Evolutionary conservation across 2,888 invertebrate genomes (phyloP), one percentile per base, ranked within the genome.

Genomic region (Ectobius pallidus): DNA sequence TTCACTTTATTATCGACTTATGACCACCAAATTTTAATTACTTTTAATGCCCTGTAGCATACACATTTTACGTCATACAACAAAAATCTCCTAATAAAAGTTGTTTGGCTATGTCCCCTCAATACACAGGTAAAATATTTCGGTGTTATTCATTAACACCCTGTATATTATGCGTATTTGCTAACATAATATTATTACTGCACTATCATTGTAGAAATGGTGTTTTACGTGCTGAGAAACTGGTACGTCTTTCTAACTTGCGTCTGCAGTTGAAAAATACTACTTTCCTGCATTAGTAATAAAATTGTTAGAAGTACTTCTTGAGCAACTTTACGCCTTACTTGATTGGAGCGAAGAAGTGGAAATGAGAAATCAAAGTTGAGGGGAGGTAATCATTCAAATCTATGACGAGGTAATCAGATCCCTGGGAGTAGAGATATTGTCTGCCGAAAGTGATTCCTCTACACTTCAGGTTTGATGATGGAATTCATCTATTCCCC

Each of bases 341-440:
- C 25, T 1, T 52, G 18, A 52, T 6, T 52, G 25, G 22, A 16
- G 44, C 16, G 44, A 44, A 44, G 44, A 42, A 42, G 52, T 25
- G 52, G 44, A 42, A 42, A 62, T 62, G 65, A 42, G 42, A 44
- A 65, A 44, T 65, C 44, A 25, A 65, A 65, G 42, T 49, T 20
- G 71, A 69, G 72, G 34, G 32, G n/a, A 61, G 49, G 34, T 69
- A 69, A 61, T 72, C 62, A 72, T 72, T 72, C 72, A 72, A 72
- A 68, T 72, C 72, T 34, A 58, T 20, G 72, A 72, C 58, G 58
- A 69, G 72, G 72, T 72, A 72, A 72, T 72, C 72, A 72, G 58
- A 44, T 68, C 68, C 34, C 42, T 52, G 6, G 27, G 68, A 67
- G 65, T 30, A 65, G 42, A 55, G 68, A 55, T 68, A 68, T 72